These are phyloP conservation scores for Astyanax mexicanus DNA, from an alignment of 2,797 vertebrate genomes.

Conservation along the genomic window DNA sequence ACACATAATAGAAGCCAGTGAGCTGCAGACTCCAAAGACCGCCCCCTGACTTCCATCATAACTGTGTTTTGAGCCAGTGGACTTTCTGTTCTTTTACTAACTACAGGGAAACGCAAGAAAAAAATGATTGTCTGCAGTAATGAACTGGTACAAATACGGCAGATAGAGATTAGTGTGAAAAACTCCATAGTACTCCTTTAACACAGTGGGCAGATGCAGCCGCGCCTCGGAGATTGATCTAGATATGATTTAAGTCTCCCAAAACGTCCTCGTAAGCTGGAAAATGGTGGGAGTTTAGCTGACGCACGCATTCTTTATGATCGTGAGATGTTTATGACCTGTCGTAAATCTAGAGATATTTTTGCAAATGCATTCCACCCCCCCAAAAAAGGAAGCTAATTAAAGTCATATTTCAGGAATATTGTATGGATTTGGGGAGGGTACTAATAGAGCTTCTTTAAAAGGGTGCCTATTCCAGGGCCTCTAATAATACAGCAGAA, in stretches of 20 bases:
- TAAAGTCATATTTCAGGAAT: constrained; percentile 51
- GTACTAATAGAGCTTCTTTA: constrained; percentile 18
- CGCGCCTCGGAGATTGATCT: constrained; percentile 24
- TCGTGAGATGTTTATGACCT: constrained; percentile 32
- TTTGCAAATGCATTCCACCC: constrained; percentile 31
- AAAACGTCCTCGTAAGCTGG: constrained; percentile 10
- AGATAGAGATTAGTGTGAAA: background rate
- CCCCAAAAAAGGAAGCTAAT: constrained; percentile 24
- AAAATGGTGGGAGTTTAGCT: constrained; percentile 21
- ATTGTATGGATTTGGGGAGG: constrained; percentile 35
- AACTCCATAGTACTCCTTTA: background rate
- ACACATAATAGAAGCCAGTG: no score
- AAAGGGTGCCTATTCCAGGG: constrained; percentile 9
- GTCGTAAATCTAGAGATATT: constrained; percentile 29
- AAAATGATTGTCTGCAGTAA: background rate
- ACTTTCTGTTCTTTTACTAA: background rate
- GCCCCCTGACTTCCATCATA: background rate
- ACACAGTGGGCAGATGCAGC: constrained; percentile 40
- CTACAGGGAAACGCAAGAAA: background rate
- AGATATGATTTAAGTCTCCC: constrained; percentile 41
- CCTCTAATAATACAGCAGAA: constrained; percentile 29
- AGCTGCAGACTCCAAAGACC: background rate
- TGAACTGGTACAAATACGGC: no score
- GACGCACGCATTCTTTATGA: constrained; percentile 29
- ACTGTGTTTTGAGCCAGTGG: background rate